Percentiles rank a stretch among this genome's conserved stretches.
These are phyloP conservation scores for Pantelozetes paolii DNA, from an alignment of 2,888 invertebrate genomes.

Conservation along the genomic window DNA sequence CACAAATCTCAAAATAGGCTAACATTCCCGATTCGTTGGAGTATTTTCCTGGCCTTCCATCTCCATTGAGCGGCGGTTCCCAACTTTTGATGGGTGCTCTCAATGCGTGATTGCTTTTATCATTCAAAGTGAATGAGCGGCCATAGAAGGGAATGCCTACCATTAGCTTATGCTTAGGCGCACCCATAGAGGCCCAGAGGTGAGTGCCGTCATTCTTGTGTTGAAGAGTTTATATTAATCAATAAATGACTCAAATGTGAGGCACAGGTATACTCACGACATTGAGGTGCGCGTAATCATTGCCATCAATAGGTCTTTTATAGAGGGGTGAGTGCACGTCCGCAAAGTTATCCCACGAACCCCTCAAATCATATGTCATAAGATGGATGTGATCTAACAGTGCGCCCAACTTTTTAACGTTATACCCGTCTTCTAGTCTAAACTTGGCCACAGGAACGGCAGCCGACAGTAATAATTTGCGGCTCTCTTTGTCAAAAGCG, in stretches of 20 bases:
- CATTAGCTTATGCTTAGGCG: slow-evolving; percentile 48
- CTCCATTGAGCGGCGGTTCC: slow-evolving; percentile 31
- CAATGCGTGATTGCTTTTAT: slow-evolving; percentile 42
- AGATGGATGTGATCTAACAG: slow-evolving; percentile 47
- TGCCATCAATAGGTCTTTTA: slow-evolving; percentile 72
- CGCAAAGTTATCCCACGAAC: slow-evolving; percentile 77
- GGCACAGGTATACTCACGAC: slow-evolving; percentile 65
- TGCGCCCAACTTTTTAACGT: slow-evolving; percentile 69
- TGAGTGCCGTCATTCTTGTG: slow-evolving; percentile 43
- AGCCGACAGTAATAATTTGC: slow-evolving; percentile 79
- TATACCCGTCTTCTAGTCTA: slow-evolving; percentile 79
- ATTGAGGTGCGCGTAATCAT: slow-evolving; percentile 81
- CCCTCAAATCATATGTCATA: slow-evolving; percentile 49
- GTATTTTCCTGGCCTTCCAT: slow-evolving; percentile 47
- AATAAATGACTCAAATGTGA: background rate
- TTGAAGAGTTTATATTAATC: background rate
- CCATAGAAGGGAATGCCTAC: slow-evolving; percentile 50
- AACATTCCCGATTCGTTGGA: slow-evolving; percentile 47
- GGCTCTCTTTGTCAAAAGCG: slow-evolving; percentile 65
- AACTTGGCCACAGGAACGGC: slow-evolving; percentile 84
- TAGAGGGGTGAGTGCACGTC: slow-evolving; percentile 83
- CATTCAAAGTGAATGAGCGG: slow-evolving; percentile 48
- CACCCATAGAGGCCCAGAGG: slow-evolving; percentile 46
- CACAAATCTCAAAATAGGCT: slow-evolving; percentile 47
- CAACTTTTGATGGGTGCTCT: slow-evolving; percentile 43